Conservation (phyloP, 2,797 vertebrate genomes). For the Antennarius maculatus region DNA sequence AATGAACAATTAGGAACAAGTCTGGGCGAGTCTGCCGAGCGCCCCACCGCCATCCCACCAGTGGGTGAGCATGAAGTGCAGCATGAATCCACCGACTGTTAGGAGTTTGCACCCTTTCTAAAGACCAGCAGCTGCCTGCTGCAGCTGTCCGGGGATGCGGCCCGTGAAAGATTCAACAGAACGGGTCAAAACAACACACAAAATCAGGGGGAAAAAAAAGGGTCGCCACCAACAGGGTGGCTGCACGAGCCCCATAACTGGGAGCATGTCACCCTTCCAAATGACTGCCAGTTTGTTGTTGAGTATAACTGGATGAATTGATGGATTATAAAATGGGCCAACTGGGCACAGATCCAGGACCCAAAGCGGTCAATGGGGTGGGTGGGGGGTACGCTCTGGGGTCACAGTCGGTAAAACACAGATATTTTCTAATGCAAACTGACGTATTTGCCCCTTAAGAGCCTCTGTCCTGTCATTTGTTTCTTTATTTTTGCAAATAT, state of each 20-base stretch:
- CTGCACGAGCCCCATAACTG: slow-evolving; percentile 11
- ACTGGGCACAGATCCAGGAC: background rate
- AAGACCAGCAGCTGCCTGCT: slow-evolving; percentile 66
- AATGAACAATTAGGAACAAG: slow-evolving; percentile 67
- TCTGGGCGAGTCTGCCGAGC: slow-evolving; percentile 56
- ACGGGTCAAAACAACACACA: slow-evolving; percentile 53
- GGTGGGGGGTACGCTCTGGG: background rate
- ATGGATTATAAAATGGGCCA: background rate
- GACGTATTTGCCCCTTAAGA: background rate
- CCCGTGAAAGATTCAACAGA: slow-evolving; percentile 57
- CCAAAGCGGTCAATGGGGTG: background rate
- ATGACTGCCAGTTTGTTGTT: slow-evolving; percentile 18
- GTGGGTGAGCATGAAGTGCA: slow-evolving; percentile 52
- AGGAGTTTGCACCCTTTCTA: slow-evolving; percentile 52
- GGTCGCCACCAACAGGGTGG: slow-evolving; percentile 27
- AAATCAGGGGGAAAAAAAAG: slow-evolving; percentile 59
- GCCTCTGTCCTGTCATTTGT: too few species aligned
- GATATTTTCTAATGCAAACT: background rate
- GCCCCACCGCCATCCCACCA: slow-evolving; percentile 55
- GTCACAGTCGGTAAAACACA: background rate
- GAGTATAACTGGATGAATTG: slow-evolving; percentile 17
- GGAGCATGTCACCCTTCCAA: slow-evolving; percentile 6
- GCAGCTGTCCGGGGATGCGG: slow-evolving; percentile 69
- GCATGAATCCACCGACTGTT: slow-evolving; percentile 65
- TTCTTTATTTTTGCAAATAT: too few species aligned